Conservation (phyloP, 1,140 invertebrate species). For the Papilio glaucus region DNA sequence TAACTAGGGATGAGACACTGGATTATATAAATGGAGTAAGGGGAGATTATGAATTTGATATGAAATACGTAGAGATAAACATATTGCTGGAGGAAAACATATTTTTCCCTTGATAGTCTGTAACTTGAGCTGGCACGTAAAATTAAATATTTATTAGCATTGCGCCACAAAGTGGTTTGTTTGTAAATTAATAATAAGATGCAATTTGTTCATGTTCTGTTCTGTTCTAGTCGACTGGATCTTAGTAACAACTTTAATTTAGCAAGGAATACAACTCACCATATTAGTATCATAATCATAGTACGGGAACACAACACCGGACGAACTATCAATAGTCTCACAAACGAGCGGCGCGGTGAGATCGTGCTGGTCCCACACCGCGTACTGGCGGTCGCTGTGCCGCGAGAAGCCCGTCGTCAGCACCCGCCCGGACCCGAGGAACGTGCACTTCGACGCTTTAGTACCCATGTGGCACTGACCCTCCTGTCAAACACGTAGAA, state of each 20-base stretch:
- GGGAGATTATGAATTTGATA: too few species aligned
- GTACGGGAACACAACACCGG: slow-evolving; percentile 95
- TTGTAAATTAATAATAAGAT: too few species aligned
- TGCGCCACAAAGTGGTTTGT: too few species aligned
- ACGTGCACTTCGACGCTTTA: slow-evolving; percentile 95
- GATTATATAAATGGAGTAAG: too few species aligned
- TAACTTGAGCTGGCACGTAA: too few species aligned
- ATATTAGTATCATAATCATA: slow-evolving; percentile 97
- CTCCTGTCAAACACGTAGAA: slow-evolving; percentile 85
- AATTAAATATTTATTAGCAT: too few species aligned
- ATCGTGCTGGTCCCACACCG: slow-evolving; percentile 94
- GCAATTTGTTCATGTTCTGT: too few species aligned
- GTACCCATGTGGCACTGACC: slow-evolving; percentile 93
- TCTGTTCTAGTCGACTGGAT: too few species aligned
- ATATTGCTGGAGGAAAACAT: too few species aligned
- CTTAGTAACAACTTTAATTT: not conserved
- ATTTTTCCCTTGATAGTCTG: too few species aligned
- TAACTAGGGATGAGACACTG: too few species aligned
- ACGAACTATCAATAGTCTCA: slow-evolving; percentile 95
- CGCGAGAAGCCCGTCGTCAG: slow-evolving; percentile 96
- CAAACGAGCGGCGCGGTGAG: slow-evolving; percentile 89
- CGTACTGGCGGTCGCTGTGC: slow-evolving; percentile 94
- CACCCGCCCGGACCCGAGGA: slow-evolving; percentile 90
- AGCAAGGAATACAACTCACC: slow-evolving; percentile 73
- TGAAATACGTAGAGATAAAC: too few species aligned